phyloP scores from a whole-genome alignment of 2,888 invertebrate genomes.

The Cheilosia impressa region DNA sequence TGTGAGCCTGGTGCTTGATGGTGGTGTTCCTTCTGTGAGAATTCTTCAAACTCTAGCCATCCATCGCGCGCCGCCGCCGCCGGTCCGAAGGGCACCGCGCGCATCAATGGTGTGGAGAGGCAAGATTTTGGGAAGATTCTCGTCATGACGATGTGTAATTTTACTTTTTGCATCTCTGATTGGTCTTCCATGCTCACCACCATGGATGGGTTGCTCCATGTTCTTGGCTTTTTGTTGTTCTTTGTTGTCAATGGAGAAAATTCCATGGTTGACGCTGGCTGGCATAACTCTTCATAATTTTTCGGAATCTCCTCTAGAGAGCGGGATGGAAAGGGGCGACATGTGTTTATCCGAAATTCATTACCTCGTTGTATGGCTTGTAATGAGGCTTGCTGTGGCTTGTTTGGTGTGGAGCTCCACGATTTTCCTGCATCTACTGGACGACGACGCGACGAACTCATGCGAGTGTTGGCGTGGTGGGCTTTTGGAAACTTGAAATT shows the following conservation, averaged over 20 bases:
- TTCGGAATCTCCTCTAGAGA: conserved; percentile 44
- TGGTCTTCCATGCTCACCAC: conserved; percentile 61
- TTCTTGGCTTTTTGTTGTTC: conserved; percentile 1
- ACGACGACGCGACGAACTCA: not conserved
- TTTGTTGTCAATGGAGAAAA: conserved; percentile 51
- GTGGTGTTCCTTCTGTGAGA: conserved; percentile 63
- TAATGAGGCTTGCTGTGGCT: conserved; percentile 54
- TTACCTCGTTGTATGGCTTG: conserved; percentile 67
- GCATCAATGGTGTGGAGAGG: conserved; percentile 12
- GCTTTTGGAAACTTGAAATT: conserved; percentile 70
- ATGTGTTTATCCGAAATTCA: conserved; percentile 73
- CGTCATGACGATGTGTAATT: conserved; percentile 70
- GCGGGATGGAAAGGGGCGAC: not conserved
- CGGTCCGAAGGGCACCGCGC: conserved; percentile 28
- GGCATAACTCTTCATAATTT: conserved; percentile 75
- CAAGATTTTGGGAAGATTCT: conserved; percentile 46
- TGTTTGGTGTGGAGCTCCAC: conserved; percentile 54
- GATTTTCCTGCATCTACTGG: conserved; percentile 36
- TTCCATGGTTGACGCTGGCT: conserved; percentile 65
- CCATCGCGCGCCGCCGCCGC: conserved; percentile 17
- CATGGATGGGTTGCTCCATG: conserved; percentile 25
- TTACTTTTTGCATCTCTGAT: conserved; percentile 70
- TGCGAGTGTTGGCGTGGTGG: conserved; percentile 58
- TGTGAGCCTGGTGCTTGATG: conserved; percentile 35
- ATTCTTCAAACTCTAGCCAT: conserved; percentile 64